Percentiles rank a stretch among this genome's conserved stretches.
Evolutionary conservation across 2,113 vertebrate genomes (phyloP).

Genomic region (Erythrocercus mccallii): DNA sequence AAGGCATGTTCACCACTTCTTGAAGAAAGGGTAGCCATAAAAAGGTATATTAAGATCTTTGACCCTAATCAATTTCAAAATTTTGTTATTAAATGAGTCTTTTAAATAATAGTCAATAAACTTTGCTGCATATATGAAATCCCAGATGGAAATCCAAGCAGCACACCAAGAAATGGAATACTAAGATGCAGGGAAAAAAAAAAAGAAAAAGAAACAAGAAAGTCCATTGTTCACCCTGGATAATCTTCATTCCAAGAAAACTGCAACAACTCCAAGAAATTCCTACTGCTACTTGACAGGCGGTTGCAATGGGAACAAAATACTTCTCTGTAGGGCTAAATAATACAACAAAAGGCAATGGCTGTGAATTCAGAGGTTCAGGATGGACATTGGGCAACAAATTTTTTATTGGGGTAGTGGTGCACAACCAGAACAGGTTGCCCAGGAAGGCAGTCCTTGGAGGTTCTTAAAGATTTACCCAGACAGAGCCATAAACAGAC

Average conservation of each 20-base stretch:
- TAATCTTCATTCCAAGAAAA: slow-evolving; percentile 34
- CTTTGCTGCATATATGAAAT: not conserved
- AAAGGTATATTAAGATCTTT: not conserved
- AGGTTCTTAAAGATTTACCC: not conserved
- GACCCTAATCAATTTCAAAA: not conserved
- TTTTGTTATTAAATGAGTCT: not conserved
- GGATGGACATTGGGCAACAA: not conserved
- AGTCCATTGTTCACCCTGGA: not conserved
- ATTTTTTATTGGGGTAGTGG: not conserved
- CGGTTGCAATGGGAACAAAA: not conserved
- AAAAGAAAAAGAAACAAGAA: not conserved
- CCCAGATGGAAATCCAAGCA: not conserved
- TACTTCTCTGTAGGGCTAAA: not conserved
- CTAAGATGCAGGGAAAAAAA: not conserved
- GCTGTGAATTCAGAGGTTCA: not conserved
- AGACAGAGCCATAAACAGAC: not conserved
- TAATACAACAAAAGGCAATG: not conserved
- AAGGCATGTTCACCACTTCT: not conserved
- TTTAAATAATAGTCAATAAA: not conserved
- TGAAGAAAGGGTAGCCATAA: not conserved
- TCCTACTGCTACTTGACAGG: not conserved
- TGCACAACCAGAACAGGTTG: not conserved
- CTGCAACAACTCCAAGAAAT: slow-evolving; percentile 18
- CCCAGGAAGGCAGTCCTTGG: not conserved
- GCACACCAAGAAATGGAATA: not conserved